Base-by-base conservation (phyloP, 2,888 invertebrate species). In the Crematogaster levior region DNA sequence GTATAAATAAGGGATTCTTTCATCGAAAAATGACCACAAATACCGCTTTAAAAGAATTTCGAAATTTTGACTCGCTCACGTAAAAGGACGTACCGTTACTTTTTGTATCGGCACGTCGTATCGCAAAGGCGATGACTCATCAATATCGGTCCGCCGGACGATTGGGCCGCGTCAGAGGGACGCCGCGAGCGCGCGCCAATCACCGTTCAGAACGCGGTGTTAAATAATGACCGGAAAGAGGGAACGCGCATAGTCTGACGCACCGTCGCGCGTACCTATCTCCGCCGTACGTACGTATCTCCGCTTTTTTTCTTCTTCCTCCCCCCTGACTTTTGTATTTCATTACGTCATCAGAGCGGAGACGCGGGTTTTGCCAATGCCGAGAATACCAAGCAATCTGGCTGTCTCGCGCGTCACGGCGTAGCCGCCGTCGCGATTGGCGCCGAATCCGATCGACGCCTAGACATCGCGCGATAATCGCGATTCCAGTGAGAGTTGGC, bases 81-180 rank as follows among this genome's bases (percentile, higher is more conserved):
- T 6, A 79, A 21, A 24, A 3, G 1, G 37, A 81, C 9, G 46
- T 66, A 24, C 27, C 73, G 60, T 63, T 86, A 84, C 21, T 21
- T 83, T 65, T 65, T 24, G 37, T 61, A n/a, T 3, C 40, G 21
- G 15, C 1, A 9, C 1, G 12, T 12, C 21, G 68, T 74, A 83
- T 77, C 73, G 74, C 79, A 82, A 85, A 79, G 37, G 61, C 34
- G 82, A 89, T 91, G 91, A 91, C 89, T 91, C 91, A 88, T 88
- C 91, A 86, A 87, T 90, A 85, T 90, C 87, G 81, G 84, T 84
- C 63, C 34, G 30, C 65, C 6, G 65, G 58, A 21, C 27, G 81
- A 90, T 91, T 91, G 90, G 91, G 70, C 77, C 77, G 48, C 80
- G 65, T 70, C 58, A 85, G 65, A 73, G 5, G n/a, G 81, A 83